phyloP scores from a whole-genome alignment of 1,140 invertebrate genomes.

The Drosophila ercepeae region DNA sequence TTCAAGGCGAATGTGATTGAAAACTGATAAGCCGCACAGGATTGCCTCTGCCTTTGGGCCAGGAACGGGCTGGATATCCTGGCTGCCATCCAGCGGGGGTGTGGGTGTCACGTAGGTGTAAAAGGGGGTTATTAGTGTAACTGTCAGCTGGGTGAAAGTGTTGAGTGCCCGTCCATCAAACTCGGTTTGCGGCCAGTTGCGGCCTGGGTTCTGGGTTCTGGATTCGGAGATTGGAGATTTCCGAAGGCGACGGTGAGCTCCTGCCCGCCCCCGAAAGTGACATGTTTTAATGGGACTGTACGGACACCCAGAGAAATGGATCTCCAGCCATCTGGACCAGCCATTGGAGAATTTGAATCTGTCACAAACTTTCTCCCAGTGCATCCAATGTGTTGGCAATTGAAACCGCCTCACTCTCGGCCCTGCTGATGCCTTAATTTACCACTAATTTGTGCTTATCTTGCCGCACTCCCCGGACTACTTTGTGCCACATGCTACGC shows the following conservation, averaged over 20 bases:
- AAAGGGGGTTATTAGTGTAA: constrained; percentile 70
- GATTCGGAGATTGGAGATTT: neutral
- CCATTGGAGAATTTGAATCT: neutral
- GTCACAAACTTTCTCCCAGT: constrained; percentile 12
- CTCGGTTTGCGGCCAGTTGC: constrained; percentile 53
- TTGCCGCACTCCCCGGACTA: constrained; percentile 9
- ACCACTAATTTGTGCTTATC: constrained; percentile 78
- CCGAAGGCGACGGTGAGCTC: neutral
- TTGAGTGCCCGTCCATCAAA: constrained; percentile 78
- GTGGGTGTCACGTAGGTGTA: neutral
- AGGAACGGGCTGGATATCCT: constrained; percentile 4
- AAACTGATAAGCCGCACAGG: constrained; percentile 72
- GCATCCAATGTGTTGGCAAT: neutral
- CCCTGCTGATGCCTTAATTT: constrained; percentile 68
- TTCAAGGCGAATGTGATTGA: constrained; percentile 76
- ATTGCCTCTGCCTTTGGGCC: constrained; percentile 40
- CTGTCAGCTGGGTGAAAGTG: constrained; percentile 73
- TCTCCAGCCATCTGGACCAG: neutral
- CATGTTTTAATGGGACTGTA: constrained; percentile 28
- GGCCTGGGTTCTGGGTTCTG: neutral
- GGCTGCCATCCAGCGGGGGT: too few species aligned
- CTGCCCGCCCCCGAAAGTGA: neutral
- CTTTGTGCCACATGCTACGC: constrained; percentile 41
- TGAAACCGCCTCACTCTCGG: neutral
- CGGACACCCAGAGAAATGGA: constrained; percentile 6